Conservation (phyloP, 2,888 invertebrate species). For the Ctenicera cuprea region DNA sequence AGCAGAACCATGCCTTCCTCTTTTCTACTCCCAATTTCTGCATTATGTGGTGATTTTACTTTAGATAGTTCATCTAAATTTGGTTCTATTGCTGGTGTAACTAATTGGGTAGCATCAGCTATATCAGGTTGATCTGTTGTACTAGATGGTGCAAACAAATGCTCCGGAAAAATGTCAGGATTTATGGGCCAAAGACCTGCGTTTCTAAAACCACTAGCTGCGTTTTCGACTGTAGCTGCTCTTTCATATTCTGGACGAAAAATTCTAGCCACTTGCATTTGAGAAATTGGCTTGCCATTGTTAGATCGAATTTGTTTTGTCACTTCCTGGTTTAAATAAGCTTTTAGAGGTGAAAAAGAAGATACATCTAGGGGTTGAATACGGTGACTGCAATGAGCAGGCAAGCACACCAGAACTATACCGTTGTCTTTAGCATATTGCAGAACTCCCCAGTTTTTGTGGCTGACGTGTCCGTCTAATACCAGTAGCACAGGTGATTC, state of each 20-base stretch:
- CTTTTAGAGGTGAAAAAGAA: not conserved
- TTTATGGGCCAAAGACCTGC: slow-evolving; percentile 34
- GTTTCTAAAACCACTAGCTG: slow-evolving; percentile 39
- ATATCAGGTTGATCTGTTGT: slow-evolving; percentile 36
- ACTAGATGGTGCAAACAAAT: slow-evolving; percentile 37
- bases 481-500: slow-evolving; percentile 57
- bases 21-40: too few relatives aligned
- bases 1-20: too few relatives aligned
- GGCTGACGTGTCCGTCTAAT: slow-evolving; percentile 57
- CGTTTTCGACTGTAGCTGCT: slow-evolving; percentile 35
- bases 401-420: too few relatives aligned
- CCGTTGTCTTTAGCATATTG: slow-evolving; percentile 57
- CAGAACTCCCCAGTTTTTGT: slow-evolving; percentile 44
- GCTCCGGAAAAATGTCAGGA: slow-evolving; percentile 37
- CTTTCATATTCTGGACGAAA: slow-evolving; percentile 41
- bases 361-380: too few relatives aligned
- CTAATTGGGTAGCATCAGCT: slow-evolving; percentile 23
- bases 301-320: not conserved
- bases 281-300: not conserved
- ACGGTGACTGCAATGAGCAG: too few relatives aligned
- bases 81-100: slow-evolving; percentile 9
- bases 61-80: not conserved
- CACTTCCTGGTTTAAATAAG: slow-evolving; percentile 42
- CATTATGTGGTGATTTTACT: not conserved
- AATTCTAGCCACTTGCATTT: slow-evolving; percentile 24